A percentile compares a stretch with the other conserved stretches of the same genome.
Evolutionary conservation across 1,140 invertebrate species (phyloP).

Genomic region (Drosophila orena): DNA sequence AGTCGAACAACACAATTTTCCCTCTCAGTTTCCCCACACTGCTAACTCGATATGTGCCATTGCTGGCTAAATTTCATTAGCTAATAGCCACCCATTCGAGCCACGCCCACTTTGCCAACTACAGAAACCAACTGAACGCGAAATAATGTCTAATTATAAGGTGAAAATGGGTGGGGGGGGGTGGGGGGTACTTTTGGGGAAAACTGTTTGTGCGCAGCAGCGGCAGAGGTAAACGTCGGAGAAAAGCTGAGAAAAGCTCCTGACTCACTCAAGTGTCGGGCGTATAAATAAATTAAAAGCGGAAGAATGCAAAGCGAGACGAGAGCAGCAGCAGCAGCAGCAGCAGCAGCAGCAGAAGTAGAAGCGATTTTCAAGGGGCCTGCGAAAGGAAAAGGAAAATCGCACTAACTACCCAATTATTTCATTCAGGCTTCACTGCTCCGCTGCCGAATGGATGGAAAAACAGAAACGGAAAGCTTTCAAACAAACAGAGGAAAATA

Average conservation of each 20-base stretch:
- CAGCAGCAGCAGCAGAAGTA: neutral
- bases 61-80: constrained; percentile 28
- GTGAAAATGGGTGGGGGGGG: constrained; percentile 7
- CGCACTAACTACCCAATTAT: constrained; percentile 84
- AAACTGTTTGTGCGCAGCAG: constrained; percentile 50
- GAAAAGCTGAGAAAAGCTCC: constrained; percentile 23
- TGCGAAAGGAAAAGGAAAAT: constrained; percentile 44
- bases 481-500: constrained; percentile 18
- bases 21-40: neutral
- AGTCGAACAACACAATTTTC: neutral
- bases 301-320: constrained; percentile 47
- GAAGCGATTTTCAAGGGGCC: constrained; percentile 32
- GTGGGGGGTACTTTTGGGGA: constrained; percentile 15
- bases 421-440: constrained; percentile 83
- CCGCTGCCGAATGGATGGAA: constrained; percentile 35
- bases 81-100: constrained; percentile 38
- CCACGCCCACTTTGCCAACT: constrained; percentile 43
- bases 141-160: constrained; percentile 65
- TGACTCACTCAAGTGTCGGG: constrained; percentile 42
- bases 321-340: neutral
- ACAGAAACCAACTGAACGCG: constrained; percentile 46
- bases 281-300: constrained; percentile 71
- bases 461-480: constrained; percentile 44
- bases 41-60: neutral
- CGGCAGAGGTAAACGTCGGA: constrained; percentile 4